These are phyloP conservation scores for Platynereis dumerilii DNA, from an alignment of 2,888 invertebrate species.

Conservation along the genomic window DNA sequence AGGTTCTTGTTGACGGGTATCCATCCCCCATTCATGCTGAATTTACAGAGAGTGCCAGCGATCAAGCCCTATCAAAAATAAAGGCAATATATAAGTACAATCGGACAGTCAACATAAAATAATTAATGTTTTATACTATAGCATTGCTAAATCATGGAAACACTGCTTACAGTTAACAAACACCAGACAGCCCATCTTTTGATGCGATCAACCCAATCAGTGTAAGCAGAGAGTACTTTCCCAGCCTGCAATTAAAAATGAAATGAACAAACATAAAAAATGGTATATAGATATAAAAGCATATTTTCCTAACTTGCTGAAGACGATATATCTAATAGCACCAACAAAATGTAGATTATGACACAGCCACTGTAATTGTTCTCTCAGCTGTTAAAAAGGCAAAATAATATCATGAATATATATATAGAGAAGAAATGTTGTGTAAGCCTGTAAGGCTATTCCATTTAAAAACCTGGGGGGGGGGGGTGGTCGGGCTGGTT, in stretches of 20 bases:
- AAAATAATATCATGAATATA: not conserved
- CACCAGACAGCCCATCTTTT: constrained; percentile 10
- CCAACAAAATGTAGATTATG: too few relatives aligned
- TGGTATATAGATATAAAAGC: too few relatives aligned
- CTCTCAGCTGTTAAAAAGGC: not conserved
- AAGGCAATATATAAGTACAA: not conserved
- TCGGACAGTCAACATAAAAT: too few relatives aligned
- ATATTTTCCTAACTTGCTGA: too few relatives aligned
- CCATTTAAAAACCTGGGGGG: too few relatives aligned
- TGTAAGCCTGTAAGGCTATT: too few relatives aligned
- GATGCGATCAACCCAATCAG: constrained; percentile 11
- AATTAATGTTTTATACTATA: not conserved
- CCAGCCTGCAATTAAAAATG: constrained; percentile 14
- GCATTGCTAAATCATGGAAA: not conserved
- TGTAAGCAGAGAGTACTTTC: constrained; percentile 12
- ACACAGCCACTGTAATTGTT: too few relatives aligned
- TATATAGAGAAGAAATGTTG: too few relatives aligned
- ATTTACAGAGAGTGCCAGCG: constrained; percentile 74
- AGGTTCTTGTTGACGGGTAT: constrained; percentile 93
- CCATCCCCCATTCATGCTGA: constrained; percentile 77
- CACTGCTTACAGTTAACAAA: constrained; percentile 3
- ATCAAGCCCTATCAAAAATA: constrained; percentile 69
- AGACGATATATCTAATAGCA: too few relatives aligned
- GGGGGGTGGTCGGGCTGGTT: too few relatives aligned
- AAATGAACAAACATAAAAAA: too few relatives aligned